phyloP scores from a whole-genome alignment of 2,888 invertebrate genomes.

The Plagodis dolabraria region DNA sequence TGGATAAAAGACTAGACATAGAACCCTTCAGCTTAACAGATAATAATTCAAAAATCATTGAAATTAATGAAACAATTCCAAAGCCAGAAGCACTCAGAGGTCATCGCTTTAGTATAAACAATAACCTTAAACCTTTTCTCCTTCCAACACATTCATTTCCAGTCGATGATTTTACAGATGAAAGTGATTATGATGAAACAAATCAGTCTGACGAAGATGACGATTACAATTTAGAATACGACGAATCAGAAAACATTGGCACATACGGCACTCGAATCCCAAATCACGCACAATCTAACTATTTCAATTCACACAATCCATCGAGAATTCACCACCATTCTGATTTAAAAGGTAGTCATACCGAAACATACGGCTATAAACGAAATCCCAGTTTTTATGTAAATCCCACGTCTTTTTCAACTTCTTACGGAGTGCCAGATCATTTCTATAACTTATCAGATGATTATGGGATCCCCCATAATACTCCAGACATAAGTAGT shows the following conservation, averaged over 20 bases:
- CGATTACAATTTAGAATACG: conserved; percentile 50
- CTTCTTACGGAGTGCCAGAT: conserved; percentile 42
- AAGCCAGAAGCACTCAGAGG: conserved; percentile 52
- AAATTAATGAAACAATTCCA: conserved; percentile 47
- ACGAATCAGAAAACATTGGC: conserved; percentile 45
- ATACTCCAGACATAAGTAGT: conserved; percentile 23
- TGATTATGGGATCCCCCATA: conserved; percentile 35
- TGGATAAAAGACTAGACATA: conserved; percentile 53
- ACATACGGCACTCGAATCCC: conserved; percentile 35
- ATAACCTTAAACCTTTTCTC: conserved; percentile 21
- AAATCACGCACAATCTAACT: conserved; percentile 37
- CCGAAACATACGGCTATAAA: conserved; percentile 31
- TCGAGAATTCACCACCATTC: conserved; percentile 19
- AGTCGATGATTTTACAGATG: conserved; percentile 37
- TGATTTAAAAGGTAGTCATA: conserved; percentile 33
- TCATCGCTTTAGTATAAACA: conserved; percentile 33
- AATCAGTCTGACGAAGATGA: conserved; percentile 39
- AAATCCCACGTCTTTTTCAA: conserved; percentile 28
- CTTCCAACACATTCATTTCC: conserved; percentile 15
- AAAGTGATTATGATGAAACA: conserved; percentile 39
- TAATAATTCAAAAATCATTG: conserved; percentile 32
- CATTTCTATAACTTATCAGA: conserved; percentile 19
- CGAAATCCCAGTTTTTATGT: conserved; percentile 12
- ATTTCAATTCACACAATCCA: conserved; percentile 12
- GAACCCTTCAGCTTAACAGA: conserved; percentile 54